Base-by-base conservation (phyloP, 2,888 invertebrate genomes). In the Drosophila mayaguana region DNA sequence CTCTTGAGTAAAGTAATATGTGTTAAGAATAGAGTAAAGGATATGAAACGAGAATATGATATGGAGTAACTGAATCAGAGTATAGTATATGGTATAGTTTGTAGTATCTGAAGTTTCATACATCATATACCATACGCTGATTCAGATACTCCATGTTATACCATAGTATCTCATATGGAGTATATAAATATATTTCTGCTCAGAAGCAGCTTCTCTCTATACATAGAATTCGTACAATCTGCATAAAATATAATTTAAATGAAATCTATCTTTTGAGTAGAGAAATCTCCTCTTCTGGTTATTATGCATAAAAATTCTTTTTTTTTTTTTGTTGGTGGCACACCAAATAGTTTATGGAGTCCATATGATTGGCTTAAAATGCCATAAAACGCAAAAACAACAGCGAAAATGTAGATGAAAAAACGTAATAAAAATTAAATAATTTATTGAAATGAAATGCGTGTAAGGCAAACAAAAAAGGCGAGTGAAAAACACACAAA, bases 381-480 rank as follows among this genome's bases (percentile, higher is more conserved):
- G 78, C 72, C 82, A 84, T 79, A 65, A 78, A 81, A 67, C 65
- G 64, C 48, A 36, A 28, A 48, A 48, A 48, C 9, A 46, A 45
- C 45, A 22, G 22, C 45, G n/a, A 28, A 28, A 48, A 48, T n/a
- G 40, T 40, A 8, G n/a, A 40, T 40, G n/a, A 40, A 56, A 59
- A 63, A 63, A 18, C 25, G 42, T 42, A 62, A 70, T 78, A 65
- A 72, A 79, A 85, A 78, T 72, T 69, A 70, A 88, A 85, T 84
- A 88, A 88, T 88, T 88, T 84, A 84, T 84, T 80, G 74, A 78
- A 84, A 72, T 75, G 55, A 56, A 77, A 75, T 84, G 78, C 68
- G 61, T 70, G 66, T 74, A 70, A 67, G 66, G 46, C 48, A 51
- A 71, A 74, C 65, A 73, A 63, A 67, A 67, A 36, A 51, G 56